Evolutionary conservation across 2,113 vertebrate genomes (phyloP), one percentile per base, ranked within the genome.

Genomic region (Nymphicus hollandicus): DNA sequence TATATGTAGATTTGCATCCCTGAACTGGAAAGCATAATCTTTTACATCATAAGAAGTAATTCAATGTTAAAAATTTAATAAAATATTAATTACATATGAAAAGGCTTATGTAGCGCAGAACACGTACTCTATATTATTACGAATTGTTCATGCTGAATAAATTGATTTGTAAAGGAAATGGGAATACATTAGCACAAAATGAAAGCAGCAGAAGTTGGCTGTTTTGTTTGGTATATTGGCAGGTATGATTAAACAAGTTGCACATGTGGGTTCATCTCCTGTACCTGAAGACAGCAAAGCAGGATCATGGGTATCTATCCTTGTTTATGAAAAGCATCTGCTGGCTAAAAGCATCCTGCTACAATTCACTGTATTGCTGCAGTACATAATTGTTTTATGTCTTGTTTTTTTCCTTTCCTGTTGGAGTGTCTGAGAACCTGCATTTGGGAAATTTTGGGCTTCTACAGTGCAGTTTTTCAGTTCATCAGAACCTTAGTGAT

Each of bases 11-110:
- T 95, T 83, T 96, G 96, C 93, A 94, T 72, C 95, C 65, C 3
- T 96, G 96, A 89, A 78, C 96, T 96, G 92, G 96, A 95, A 96
- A 96, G 96, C 93, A 86, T 23, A 92, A 96, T 93, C 11, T 72
- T 86, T 86, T 92, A 74, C 85, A 61, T 79, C 31, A 50, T 39
- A 80, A 92, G 74, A 81, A 79, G 49, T 94, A 92, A 94, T 93
- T 86, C 91, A 94, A 88, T 88, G 80, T 92, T 93, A 92, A 93
- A 90, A 96, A 79, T 37, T 74, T 93, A 94, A 84, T 94, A 94
- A 96, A 96, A 94, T 90, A 84, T 88, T 96, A 94, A 96, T 96
- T 95, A 89, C 44, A 52, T 52, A 73, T 60, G 55, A 88, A 91
- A 93, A 90, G 52, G 46, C 37, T 87, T 95, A 19, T 84, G 93